Conservation (phyloP, 2,888 invertebrate species). For the Linyphia triangularis region DNA sequence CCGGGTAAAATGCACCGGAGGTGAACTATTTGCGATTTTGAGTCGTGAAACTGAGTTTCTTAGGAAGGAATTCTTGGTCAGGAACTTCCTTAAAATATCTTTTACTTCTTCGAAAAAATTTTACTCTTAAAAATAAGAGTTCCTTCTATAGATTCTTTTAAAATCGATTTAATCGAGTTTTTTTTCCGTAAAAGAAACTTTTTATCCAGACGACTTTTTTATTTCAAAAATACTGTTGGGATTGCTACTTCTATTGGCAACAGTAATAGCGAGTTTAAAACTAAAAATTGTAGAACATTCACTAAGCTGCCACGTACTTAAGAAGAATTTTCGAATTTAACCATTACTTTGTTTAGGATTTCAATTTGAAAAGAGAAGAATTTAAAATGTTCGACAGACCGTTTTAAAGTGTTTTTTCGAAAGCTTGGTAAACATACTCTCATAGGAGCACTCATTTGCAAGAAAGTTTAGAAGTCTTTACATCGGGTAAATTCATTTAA, state of each 20-base stretch:
- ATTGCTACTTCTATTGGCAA: not conserved
- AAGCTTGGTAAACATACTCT: not conserved
- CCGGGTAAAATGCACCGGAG: not conserved
- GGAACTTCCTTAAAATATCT: not conserved
- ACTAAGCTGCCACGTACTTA: not conserved
- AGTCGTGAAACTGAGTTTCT: not conserved
- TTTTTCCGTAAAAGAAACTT: not conserved
- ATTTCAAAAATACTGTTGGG: not conserved
- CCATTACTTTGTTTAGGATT: conserved; percentile 1
- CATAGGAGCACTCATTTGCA: not conserved
- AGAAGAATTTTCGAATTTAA: not conserved
- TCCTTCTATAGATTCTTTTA: not conserved
- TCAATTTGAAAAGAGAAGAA: not conserved
- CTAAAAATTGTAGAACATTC: not conserved
- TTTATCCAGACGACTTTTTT: not conserved
- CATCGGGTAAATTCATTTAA: not conserved
- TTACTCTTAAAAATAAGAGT: not conserved
- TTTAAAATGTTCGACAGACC: not conserved
- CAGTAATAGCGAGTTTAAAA: not conserved
- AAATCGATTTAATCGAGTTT: not conserved
- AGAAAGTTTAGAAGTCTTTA: not conserved
- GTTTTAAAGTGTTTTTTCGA: not conserved
- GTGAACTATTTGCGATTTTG: not conserved
- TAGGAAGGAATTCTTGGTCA: not conserved
- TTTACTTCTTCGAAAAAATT: not conserved